Evolutionary conservation across 1,140 invertebrate species (phyloP).

Genomic region (Drosophila sproati): DNA sequence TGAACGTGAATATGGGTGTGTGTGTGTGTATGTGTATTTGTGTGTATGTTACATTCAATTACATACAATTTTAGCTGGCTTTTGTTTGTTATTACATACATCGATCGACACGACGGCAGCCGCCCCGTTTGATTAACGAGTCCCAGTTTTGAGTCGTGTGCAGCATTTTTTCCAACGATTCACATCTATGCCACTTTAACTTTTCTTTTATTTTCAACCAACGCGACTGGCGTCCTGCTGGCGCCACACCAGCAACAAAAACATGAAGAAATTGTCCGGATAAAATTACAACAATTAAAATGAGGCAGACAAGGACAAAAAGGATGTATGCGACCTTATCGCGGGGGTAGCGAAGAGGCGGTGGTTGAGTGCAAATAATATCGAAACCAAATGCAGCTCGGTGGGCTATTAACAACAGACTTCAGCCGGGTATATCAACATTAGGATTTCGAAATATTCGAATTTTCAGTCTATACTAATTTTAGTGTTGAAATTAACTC

Average conservation of each 20-base stretch:
- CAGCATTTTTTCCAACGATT: slow-evolving; percentile 53
- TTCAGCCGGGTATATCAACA: slow-evolving; percentile 18
- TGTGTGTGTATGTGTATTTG: slow-evolving; percentile 23
- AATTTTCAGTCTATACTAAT: no score
- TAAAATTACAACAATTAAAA: slow-evolving; percentile 79
- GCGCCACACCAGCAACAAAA: slow-evolving; percentile 58
- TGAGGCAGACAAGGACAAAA: slow-evolving; percentile 29
- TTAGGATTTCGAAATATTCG: neutral
- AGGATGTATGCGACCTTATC: slow-evolving; percentile 2
- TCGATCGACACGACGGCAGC: slow-evolving; percentile 62
- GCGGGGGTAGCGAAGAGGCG: neutral
- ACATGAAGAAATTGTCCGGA: slow-evolving; percentile 39
- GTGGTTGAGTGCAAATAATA: slow-evolving; percentile 52
- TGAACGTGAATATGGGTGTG: slow-evolving; percentile 25
- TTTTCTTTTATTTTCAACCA: slow-evolving; percentile 69
- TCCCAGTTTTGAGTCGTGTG: slow-evolving; percentile 45
- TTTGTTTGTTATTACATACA: slow-evolving; percentile 67
- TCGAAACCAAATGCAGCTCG: slow-evolving; percentile 48
- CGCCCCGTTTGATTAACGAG: slow-evolving; percentile 62
- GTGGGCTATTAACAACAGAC: slow-evolving; percentile 24
- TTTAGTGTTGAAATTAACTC: no score
- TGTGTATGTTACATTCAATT: slow-evolving; percentile 60
- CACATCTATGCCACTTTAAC: slow-evolving; percentile 69
- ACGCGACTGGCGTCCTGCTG: slow-evolving; percentile 59
- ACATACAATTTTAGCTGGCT: slow-evolving; percentile 66